Base-by-base conservation (phyloP, 2,113 vertebrate species). In the Oreotragus oreotragus region DNA sequence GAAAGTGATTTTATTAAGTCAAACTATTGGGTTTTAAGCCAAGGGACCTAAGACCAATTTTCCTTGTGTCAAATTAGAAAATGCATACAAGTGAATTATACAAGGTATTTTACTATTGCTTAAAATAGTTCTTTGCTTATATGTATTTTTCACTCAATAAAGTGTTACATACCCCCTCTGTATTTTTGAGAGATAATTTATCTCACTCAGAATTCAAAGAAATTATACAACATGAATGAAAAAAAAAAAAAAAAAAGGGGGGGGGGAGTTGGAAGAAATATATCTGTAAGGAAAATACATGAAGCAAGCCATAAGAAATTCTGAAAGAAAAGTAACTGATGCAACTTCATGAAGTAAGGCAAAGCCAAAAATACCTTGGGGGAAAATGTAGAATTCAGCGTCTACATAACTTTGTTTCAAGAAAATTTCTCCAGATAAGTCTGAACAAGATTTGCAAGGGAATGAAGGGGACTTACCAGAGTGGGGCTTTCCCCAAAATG, bases 81-180 rank as follows among this genome's bases (percentile, higher is more conserved):
- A 96, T 36, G 10, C 2, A 79, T 64, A 91, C 96, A 94, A 95
- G 28, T 55, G 66, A 97, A 96, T 95, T 90, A 90, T 11, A 84
- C 9, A 84, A 95, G 51, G 51, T 94, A 94, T 80, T 92, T 84
- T 90, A 27, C 53, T 88, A 57, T 66, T 95, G 45, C 88, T 84
- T 96, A 73, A 96, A 96, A 94, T 12, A 92, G 43, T 64, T 88
- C 55, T 92, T 23, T 36, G 27, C 30, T 86, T 95, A 30, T 28
- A 90, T 47, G 55, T 60, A 84, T 55, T 96, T 51, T 96, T 70
- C 88, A 55, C 33, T 64, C 53, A 80, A 64, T 39, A 87, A 96
- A 70, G 91, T 87, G 13, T 80, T n/a, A 90, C 6, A 80, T 23
- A 91, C 62, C 13, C 64, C 13, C 83, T 97, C 66, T 49, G 25